Conservation (phyloP, 2,797 vertebrate genomes). For the Sparidentex hasta region DNA sequence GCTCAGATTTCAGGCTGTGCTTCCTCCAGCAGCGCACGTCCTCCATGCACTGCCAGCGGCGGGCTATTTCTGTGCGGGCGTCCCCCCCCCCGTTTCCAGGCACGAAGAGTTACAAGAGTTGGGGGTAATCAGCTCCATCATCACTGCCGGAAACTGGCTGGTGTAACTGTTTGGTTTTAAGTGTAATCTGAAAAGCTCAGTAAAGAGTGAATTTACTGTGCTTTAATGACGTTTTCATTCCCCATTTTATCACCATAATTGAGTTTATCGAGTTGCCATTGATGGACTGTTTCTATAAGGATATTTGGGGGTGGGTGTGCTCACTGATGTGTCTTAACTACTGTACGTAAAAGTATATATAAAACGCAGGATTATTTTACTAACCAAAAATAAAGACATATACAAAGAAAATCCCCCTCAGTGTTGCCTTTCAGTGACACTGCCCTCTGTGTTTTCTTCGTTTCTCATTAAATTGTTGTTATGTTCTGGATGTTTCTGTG, state of each 20-base stretch:
- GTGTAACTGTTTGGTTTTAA: slow-evolving; percentile 60
- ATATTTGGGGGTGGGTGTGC: not conserved
- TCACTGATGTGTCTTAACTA: not conserved
- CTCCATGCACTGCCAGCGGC: slow-evolving; percentile 16
- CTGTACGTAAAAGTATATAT: no score
- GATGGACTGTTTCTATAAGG: not conserved
- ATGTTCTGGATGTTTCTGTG: no score
- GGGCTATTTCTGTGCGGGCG: slow-evolving; percentile 57
- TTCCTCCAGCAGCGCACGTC: slow-evolving; percentile 12
- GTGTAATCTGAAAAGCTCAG: slow-evolving; percentile 54
- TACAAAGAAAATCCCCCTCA: no score
- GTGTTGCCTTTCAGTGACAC: no score
- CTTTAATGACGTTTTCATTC: slow-evolving; percentile 24
- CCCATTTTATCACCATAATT: slow-evolving; percentile 9
- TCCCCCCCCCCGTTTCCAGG: slow-evolving; percentile 64
- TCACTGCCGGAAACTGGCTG: slow-evolving; percentile 43
- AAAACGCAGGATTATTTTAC: no score
- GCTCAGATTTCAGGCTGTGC: slow-evolving; percentile 61
- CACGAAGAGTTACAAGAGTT: slow-evolving; percentile 1
- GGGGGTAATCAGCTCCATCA: slow-evolving; percentile 24
- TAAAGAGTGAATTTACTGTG: not conserved
- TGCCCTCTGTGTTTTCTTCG: no score
- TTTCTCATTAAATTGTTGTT: no score
- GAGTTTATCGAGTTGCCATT: not conserved
- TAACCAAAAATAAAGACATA: no score